These are phyloP conservation scores for Cyclura pinguis DNA, from an alignment of 2,797 vertebrate genomes.

Conservation along the genomic window DNA sequence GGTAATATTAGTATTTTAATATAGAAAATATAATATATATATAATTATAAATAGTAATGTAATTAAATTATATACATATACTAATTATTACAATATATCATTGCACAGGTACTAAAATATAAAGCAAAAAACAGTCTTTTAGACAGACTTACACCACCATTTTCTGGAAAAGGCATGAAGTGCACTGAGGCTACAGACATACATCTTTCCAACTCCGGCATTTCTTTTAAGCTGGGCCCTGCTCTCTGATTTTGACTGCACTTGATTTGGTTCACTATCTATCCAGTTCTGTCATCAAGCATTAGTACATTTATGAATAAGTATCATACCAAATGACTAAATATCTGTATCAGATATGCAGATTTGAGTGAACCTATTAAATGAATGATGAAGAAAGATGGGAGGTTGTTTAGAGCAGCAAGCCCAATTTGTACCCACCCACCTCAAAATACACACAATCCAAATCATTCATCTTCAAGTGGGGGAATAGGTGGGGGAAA, in stretches of 20 bases:
- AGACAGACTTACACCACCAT: background rate
- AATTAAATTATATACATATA: background rate
- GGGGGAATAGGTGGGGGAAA: background rate
- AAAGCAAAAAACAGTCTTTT: background rate
- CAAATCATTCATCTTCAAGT: background rate
- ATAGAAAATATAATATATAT: background rate
- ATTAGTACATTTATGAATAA: background rate
- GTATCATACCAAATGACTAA: background rate
- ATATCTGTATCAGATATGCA: background rate
- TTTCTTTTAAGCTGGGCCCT: background rate
- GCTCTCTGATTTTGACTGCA: background rate
- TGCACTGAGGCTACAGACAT: background rate
- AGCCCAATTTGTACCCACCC: background rate
- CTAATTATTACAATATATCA: background rate
- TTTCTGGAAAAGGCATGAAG: background rate
- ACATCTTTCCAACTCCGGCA: background rate
- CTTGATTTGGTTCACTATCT: background rate
- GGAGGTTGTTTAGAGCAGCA: background rate
- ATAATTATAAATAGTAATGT: no score
- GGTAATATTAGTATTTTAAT: background rate
- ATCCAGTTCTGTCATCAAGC: background rate
- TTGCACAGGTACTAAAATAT: background rate
- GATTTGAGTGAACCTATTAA: background rate
- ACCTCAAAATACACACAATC: background rate
- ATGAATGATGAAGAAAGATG: background rate